Evolutionary conservation across 2,113 vertebrate species (phyloP).

Genomic region (Dendropsophus ebraccatus): DNA sequence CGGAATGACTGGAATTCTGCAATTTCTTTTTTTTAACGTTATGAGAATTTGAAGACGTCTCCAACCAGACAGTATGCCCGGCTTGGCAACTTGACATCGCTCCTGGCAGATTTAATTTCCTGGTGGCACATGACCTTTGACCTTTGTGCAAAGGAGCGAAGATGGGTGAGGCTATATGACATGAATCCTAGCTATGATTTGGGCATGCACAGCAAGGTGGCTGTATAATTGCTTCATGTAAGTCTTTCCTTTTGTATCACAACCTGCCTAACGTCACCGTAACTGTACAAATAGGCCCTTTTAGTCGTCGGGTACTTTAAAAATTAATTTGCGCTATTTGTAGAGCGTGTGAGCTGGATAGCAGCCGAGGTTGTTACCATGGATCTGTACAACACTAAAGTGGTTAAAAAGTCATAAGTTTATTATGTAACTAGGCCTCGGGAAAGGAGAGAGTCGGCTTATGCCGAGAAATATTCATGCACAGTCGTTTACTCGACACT

Average conservation of each 20-base stretch:
- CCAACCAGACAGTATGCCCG: constrained; percentile 4
- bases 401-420: constrained; percentile 3
- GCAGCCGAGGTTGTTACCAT: neutral
- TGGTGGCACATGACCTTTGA: constrained; percentile 43
- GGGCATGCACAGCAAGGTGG: constrained; percentile 79
- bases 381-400: neutral
- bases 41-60: constrained; percentile 30
- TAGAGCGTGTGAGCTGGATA: neutral
- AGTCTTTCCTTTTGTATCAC: constrained; percentile 65
- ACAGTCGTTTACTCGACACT: neutral
- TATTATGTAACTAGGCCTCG: neutral
- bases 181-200: constrained; percentile 75
- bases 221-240: constrained; percentile 84
- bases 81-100: constrained; percentile 18
- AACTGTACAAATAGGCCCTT: neutral
- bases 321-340: neutral
- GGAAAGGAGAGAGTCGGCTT: neutral
- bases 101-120: constrained; percentile 30
- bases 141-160: constrained; percentile 19
- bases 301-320: neutral
- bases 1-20: constrained; percentile 47
- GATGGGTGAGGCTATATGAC: constrained; percentile 58
- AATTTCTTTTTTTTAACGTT: neutral
- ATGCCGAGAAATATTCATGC: neutral
- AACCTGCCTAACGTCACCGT: neutral